phyloP scores from a whole-genome alignment of 2,888 invertebrate species.

The Catocala fraxini region DNA sequence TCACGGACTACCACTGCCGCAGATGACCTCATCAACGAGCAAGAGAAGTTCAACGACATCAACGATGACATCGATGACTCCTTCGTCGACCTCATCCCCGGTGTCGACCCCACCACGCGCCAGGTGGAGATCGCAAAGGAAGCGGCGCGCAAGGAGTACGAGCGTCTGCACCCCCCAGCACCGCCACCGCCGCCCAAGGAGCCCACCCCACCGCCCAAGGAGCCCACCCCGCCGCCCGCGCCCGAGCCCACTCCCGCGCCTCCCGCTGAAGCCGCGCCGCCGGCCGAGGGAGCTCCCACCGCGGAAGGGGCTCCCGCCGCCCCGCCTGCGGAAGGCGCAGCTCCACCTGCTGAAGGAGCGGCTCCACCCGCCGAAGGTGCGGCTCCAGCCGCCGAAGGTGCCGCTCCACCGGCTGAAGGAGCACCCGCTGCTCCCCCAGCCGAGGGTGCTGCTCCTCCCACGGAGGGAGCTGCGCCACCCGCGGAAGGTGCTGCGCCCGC shows the following conservation, averaged over 20 bases:
- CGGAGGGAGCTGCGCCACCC: constrained; percentile 49
- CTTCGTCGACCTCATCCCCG: constrained; percentile 93
- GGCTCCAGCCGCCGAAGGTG: constrained; percentile 48
- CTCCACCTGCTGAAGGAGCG: constrained; percentile 57
- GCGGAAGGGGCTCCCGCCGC: constrained; percentile 51
- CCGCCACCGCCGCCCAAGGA: constrained; percentile 50
- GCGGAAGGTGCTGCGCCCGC: constrained; percentile 58
- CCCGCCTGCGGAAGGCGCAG: constrained; percentile 51
- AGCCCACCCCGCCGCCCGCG: constrained; percentile 53
- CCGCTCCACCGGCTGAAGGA: constrained; percentile 52
- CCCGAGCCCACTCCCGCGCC: constrained; percentile 53
- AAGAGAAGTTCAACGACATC: constrained; percentile 97
- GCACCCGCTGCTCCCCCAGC: constrained; percentile 56
- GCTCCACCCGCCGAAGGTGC: constrained; percentile 33
- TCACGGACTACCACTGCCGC: constrained; percentile 74
- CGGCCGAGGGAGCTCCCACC: constrained; percentile 38
- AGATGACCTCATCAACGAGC: constrained; percentile 95
- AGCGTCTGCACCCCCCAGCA: constrained; percentile 49
- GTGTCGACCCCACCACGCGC: constrained; percentile 81
- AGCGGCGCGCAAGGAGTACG: constrained; percentile 50
- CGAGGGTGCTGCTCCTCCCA: constrained; percentile 62
- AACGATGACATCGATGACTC: constrained; percentile 97
- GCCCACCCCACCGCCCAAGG: constrained; percentile 54
- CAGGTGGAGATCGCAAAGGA: constrained; percentile 52
- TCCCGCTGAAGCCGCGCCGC: constrained; percentile 25